These are phyloP conservation scores for Camponotus fellah DNA, from an alignment of 2,888 invertebrate genomes.

Conservation along the genomic window DNA sequence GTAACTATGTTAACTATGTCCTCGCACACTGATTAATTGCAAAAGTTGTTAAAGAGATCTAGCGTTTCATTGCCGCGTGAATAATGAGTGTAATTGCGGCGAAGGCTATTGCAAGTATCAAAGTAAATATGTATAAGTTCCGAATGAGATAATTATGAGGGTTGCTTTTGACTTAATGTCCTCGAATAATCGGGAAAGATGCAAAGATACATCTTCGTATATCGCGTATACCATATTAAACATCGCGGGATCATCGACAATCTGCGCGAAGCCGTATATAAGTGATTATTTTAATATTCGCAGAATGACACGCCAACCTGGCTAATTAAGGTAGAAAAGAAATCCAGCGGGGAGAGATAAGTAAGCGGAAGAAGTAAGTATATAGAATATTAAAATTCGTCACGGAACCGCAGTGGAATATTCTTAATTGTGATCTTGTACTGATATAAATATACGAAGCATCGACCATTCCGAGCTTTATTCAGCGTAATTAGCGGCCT, in stretches of 20 bases:
- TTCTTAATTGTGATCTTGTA: slow-evolving; percentile 37
- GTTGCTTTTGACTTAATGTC: slow-evolving; percentile 45
- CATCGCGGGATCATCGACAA: slow-evolving; percentile 51
- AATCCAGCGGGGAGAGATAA: slow-evolving; percentile 24
- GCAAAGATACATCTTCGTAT: slow-evolving; percentile 43
- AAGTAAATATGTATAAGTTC: slow-evolving; percentile 63
- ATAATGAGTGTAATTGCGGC: slow-evolving; percentile 59
- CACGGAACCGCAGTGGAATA: slow-evolving; percentile 27
- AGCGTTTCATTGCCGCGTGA: slow-evolving; percentile 63
- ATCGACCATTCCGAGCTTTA: slow-evolving; percentile 7
- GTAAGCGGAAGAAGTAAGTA: slow-evolving; percentile 2
- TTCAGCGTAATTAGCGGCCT: slow-evolving; percentile 48
- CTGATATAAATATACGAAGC: slow-evolving; percentile 29
- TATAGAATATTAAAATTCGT: slow-evolving; percentile 25
- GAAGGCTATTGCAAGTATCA: slow-evolving; percentile 59
- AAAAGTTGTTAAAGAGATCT: slow-evolving; percentile 58
- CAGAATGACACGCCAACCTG: slow-evolving; percentile 53
- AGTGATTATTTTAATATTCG: slow-evolving; percentile 61
- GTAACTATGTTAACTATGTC: slow-evolving; percentile 35
- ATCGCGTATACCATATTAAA: slow-evolving; percentile 28
- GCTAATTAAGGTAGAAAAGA: slow-evolving; percentile 62
- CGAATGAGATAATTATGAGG: slow-evolving; percentile 67
- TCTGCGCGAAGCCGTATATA: slow-evolving; percentile 48
- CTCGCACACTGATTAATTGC: slow-evolving; percentile 60
- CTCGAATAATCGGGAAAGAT: slow-evolving; percentile 60